Base-by-base conservation (phyloP, 2,113 vertebrate genomes). In the Perca schrenkii region DNA sequence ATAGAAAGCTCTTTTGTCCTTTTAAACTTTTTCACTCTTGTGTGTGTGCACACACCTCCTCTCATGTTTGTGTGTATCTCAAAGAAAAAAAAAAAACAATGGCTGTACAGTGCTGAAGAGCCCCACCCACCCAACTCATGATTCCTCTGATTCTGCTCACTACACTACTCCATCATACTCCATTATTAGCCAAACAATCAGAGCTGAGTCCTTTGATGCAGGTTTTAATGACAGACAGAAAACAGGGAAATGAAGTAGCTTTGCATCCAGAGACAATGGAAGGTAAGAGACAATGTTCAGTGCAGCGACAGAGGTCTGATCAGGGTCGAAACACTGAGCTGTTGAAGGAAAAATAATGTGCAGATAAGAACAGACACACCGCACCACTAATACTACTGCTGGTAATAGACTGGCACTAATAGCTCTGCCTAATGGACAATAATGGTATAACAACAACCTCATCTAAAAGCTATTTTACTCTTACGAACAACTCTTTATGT, bases 101-200 rank as follows among this genome's bases (percentile, higher is more conserved):
- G 94, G 93, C 89, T 91, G 93, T 86, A 95, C 92, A 96, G 94
- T 96, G 93, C 95, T 94, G 91, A 82, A 93, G 92, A 96, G 94
- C 83, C 95, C 95, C 93, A 71, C 89, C 86, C 77, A 86, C 81
- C 90, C 79, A 84, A 85, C 90, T 84, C 91, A 91, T 93, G 89
- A 91, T 88, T 86, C 77, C 69, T 86, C 63, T 85, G 85, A 86
- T 65, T 85, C 72, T 88, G 69, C 80, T 90, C 85, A 74, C 79
- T 76, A 70, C 14, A 14, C 76, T 50, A 28, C 80, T 87, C 80
- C 75, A 89, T 89, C 79, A 80, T 69, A 76, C 84, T 79, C 64
- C 62, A 82, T 56, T 61, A 67, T 53, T 57, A 43, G 52, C 70
- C 36, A 43, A 67, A 65, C 47, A 76, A 73, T 75, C 63, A 62